phyloP scores from a whole-genome alignment of 2,113 vertebrate genomes.

The Crotalus horridus region DNA sequence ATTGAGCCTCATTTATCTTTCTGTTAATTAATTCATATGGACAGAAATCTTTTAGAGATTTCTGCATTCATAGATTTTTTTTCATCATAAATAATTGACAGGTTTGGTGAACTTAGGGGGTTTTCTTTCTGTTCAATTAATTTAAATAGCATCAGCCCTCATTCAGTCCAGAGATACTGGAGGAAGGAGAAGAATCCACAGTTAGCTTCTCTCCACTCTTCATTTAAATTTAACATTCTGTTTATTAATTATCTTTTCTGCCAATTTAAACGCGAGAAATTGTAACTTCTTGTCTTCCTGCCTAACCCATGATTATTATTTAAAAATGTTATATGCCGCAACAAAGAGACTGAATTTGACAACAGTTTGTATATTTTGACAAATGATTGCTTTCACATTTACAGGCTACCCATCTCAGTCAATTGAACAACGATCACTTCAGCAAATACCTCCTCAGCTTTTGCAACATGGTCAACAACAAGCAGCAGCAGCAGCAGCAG shows the following conservation, averaged over 20 bases:
- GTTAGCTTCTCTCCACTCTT: neutral
- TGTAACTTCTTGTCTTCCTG: neutral
- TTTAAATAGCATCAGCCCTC: neutral
- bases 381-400: neutral
- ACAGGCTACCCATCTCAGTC: constrained; percentile 87
- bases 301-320: neutral
- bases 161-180: neutral
- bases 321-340: neutral
- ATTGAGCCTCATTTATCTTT: neutral
- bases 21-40: neutral
- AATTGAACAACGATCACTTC: constrained; percentile 89
- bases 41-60: neutral
- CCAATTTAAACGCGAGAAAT: neutral
- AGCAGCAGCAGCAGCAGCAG: constrained; percentile 62
- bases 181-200: neutral
- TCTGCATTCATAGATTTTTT: neutral
- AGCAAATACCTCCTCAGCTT: constrained; percentile 90
- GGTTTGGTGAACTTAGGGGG: neutral
- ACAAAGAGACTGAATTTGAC: neutral
- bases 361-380: neutral
- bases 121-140: neutral
- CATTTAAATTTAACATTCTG: neutral
- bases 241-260: neutral
- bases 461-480: constrained; percentile 80
- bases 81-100: neutral